Evolutionary conservation across 2,888 invertebrate genomes (phyloP).

Genomic region (Apotomis turbidana): DNA sequence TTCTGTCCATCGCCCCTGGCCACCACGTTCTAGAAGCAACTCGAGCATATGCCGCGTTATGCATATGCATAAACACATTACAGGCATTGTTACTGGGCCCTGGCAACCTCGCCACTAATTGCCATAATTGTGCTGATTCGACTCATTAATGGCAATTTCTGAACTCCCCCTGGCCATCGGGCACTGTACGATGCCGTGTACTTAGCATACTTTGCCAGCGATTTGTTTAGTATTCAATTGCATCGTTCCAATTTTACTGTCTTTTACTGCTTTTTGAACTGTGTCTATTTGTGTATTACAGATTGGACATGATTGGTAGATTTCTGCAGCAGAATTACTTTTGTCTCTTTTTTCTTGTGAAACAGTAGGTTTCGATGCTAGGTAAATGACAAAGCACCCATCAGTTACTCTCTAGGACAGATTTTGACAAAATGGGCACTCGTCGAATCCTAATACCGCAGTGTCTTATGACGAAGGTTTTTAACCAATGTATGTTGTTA

Average conservation of each 20-base stretch:
- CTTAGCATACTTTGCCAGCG: neutral
- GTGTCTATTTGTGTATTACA: neutral
- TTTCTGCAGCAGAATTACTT: neutral
- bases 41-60: neutral
- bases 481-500: no score
- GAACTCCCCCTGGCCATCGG: neutral
- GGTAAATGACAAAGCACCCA: no score
- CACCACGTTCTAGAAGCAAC: neutral
- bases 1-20: neutral
- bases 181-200: neutral
- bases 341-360: no score
- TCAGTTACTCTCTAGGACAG: no score
- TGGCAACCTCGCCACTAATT: slow-evolving; percentile 5
- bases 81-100: neutral
- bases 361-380: no score
- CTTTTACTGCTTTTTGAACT: neutral
- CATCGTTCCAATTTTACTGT: neutral
- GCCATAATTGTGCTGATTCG: slow-evolving; percentile 13
- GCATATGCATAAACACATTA: neutral
- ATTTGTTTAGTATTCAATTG: neutral
- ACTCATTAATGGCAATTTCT: slow-evolving; percentile 15
- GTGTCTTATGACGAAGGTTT: no score
- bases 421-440: no score
- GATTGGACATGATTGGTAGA: neutral
- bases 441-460: no score